These are phyloP conservation scores for Corticium candelabrum DNA, from an alignment of 37 sponge, comb jelly and placozoan genomes.

Conservation along the genomic window DNA sequence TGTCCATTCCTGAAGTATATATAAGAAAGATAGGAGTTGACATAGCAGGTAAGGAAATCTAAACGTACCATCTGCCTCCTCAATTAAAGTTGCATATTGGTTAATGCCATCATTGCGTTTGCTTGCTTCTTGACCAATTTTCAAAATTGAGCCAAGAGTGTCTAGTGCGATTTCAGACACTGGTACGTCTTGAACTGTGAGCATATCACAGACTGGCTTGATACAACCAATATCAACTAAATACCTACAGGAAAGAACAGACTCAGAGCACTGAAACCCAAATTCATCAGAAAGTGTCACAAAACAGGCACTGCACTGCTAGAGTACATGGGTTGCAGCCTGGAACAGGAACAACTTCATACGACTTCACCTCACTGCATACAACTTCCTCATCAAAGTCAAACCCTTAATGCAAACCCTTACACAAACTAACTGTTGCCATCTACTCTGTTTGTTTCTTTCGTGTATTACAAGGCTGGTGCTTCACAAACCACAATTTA, in stretches of 20 bases:
- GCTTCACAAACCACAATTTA: too few species aligned
- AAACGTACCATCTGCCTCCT: conserved; percentile 50
- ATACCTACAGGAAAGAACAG: conserved; percentile 21
- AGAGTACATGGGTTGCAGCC: too few species aligned
- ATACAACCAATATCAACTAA: conserved; percentile 12
- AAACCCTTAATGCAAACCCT: too few species aligned
- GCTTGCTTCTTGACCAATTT: conserved; percentile 18
- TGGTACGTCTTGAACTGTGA: conserved; percentile 16
- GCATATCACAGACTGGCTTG: conserved; percentile 26
- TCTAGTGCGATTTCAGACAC: conserved; percentile 20
- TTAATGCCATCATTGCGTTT: conserved; percentile 29
- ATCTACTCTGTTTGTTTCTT: too few species aligned
- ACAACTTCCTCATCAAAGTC: too few species aligned
- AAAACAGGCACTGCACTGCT: too few species aligned
- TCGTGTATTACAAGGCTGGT: too few species aligned
- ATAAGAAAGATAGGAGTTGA: background rate
- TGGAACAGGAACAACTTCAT: too few species aligned
- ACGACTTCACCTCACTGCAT: too few species aligned
- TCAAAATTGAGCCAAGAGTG: conserved; percentile 19
- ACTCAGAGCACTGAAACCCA: too few species aligned
- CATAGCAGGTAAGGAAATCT: background rate
- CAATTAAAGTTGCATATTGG: conserved; percentile 41
- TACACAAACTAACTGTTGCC: too few species aligned
- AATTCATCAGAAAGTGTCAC: too few species aligned
- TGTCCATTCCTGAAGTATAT: conserved; percentile 45